These are phyloP conservation scores for Astreopora myriophthalma DNA, from an alignment of 64 coral and sea anemone species.

Conservation along the genomic window DNA sequence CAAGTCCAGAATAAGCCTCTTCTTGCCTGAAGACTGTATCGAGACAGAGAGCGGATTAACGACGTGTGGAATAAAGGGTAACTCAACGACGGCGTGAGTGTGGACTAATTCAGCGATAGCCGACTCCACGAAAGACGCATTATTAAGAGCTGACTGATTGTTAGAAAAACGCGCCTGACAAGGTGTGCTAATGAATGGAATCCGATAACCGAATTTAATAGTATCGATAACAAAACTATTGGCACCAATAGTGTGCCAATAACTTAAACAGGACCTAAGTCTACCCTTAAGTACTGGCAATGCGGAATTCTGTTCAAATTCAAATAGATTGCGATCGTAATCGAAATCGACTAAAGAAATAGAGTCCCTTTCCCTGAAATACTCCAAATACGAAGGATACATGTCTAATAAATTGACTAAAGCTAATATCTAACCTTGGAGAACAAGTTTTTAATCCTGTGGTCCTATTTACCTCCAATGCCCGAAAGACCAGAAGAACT, in stretches of 20 bases:
- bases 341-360: slow-evolving; percentile 17
- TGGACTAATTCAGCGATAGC: slow-evolving; percentile 21
- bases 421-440: not conserved
- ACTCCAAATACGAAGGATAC: slow-evolving; percentile 8
- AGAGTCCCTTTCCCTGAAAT: slow-evolving; percentile 13
- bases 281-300: slow-evolving; percentile 38
- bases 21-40: slow-evolving; percentile 21
- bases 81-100: not conserved
- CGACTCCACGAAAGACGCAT: not conserved
- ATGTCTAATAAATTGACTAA: not conserved
- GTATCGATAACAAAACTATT: slow-evolving; percentile 29
- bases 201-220: slow-evolving; percentile 3
- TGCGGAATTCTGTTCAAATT: not conserved
- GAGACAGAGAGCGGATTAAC: slow-evolving; percentile 34
- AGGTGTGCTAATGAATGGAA: slow-evolving; percentile 13
- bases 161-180: not conserved
- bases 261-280: not conserved
- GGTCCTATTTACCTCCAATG: slow-evolving; percentile 19
- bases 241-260: slow-evolving; percentile 22
- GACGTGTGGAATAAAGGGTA: slow-evolving; percentile 30
- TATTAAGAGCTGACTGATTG: slow-evolving; percentile 4
- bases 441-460: not conserved
- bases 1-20: slow-evolving; percentile 39
- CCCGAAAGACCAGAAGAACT: not conserved
- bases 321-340: slow-evolving; percentile 36